Evolutionary conservation across 2,888 invertebrate genomes (phyloP), one percentile per base, ranked within the genome.

Genomic region (Hyalella azteca): DNA sequence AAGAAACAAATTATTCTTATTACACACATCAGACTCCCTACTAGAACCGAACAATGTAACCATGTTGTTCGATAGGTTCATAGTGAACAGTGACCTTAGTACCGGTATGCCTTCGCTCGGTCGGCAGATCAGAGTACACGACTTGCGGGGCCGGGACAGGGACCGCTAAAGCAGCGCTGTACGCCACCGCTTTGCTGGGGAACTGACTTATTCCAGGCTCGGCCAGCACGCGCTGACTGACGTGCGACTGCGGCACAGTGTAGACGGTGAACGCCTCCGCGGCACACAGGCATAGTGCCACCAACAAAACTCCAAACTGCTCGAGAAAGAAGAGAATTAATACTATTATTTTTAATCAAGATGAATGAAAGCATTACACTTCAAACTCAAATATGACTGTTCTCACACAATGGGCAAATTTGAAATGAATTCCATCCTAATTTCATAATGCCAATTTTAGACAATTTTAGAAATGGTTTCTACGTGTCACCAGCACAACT

Each of bases 31-130:
- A 9, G 11, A 45, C 45, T 11, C 15, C 45, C 22, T 22, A 7
- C n/a, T 75, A 75, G 26, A 41, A 75, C 9, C 75, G n/a, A 7
- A 75, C 45, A n/a, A 75, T 75, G 40, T 75, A 75, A 0, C 75
- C 75, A 45, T 75, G 75, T 19, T 19, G 36, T 41, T 75, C 75
- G 2, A 75, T 45, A 45, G 75, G 75, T 29, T 75, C 75, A 39
- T 75, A 45, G 29, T 75, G 75, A 9, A 75, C 75, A 26, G 75
- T 75, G 41, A 75, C 45, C 45, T 75, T 75, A 13, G 75, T 75
- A 5, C 75, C 75, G 22, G 75, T 75, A 45, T 75, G 40, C 7
- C 13, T 32, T 7, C 3, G 1, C 36, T 75, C 75, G 4, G 75
- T 75, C 9, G 75, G 75, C 1, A 75, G 75, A 4, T 13, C 22